Percentiles rank a stretch among this genome's conserved stretches.
Evolutionary conservation across 1,140 invertebrate species (phyloP).

Genomic region (Lasaia peninsularis): DNA sequence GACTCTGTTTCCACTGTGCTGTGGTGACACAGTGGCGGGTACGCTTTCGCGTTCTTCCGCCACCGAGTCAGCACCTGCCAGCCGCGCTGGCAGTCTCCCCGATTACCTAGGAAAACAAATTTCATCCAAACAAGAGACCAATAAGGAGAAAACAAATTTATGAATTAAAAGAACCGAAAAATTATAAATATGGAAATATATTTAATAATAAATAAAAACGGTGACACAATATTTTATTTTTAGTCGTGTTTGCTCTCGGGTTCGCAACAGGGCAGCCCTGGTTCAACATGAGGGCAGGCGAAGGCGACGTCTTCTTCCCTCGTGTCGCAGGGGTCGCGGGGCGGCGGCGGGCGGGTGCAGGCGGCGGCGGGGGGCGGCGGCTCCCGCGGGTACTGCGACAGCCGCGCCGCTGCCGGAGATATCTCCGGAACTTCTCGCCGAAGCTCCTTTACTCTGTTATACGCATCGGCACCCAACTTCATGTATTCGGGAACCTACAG

Average conservation of each 20-base stretch:
- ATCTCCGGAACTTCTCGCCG: constrained; percentile 51
- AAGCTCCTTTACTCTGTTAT: constrained; percentile 47
- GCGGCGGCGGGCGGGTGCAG: constrained; percentile 37
- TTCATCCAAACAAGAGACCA: too few relatives aligned
- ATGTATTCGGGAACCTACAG: constrained; percentile 57
- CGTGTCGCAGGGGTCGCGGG: constrained; percentile 35
- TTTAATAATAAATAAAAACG: too few relatives aligned
- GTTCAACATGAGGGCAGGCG: constrained; percentile 46
- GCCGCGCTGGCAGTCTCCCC: too few relatives aligned
- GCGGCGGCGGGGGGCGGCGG: constrained; percentile 28
- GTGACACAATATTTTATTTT: not conserved
- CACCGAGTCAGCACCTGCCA: too few relatives aligned
- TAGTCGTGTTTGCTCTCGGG: constrained; percentile 39
- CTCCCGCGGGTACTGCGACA: constrained; percentile 34
- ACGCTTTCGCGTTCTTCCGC: too few relatives aligned
- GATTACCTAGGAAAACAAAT: too few relatives aligned
- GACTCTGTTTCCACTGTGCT: too few relatives aligned
- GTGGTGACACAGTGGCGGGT: too few relatives aligned
- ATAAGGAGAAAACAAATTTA: too few relatives aligned
- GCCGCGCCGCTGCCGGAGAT: constrained; percentile 48
- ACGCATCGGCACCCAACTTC: constrained; percentile 48
- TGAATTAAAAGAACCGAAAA: too few relatives aligned
- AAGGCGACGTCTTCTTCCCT: constrained; percentile 62
- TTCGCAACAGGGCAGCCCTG: constrained; percentile 44
- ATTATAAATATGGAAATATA: too few relatives aligned